Evolutionary conservation across 2,888 invertebrate genomes (phyloP), one percentile per base, ranked within the genome.

Genomic region (Trachelus iudaicus): DNA sequence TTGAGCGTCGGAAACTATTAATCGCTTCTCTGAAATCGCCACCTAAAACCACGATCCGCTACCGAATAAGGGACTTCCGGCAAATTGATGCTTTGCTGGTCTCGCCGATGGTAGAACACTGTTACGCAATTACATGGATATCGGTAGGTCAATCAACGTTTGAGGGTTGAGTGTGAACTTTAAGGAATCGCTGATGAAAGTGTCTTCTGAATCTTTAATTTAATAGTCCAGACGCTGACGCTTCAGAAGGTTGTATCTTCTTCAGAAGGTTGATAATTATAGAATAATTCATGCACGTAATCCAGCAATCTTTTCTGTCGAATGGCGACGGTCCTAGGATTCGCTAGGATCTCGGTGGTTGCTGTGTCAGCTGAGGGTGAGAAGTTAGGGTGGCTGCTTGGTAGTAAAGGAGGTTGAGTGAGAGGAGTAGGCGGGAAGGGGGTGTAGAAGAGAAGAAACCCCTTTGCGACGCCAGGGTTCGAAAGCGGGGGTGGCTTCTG

Each of bases 251-350:
- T 23, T 23, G 1, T 23, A 0, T 56, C 15, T 56, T 56, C 9
- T 23, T n/a, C n/a, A n/a, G n/a, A n/a, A n/a, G n/a, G 9, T 56
- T 56, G 56, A 71, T 71, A 31, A 71, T 33, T 34, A n/a, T 11
- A 23, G 33, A 73, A 71, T 78, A 81, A 81, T 81, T 73, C 69
- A 15, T 71, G 80, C 88, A 87, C 85, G 83, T 88, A 88, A 89
- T 88, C 85, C 88, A 83, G 85, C 84, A 88, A 88, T 88, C 83
- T 87, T 85, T 56, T 84, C 82, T 83, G 79, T 84, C 85, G 86
- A 88, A 88, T 88, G 88, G 87, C 87, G 88, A 83, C 87, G 84
- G 78, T 56, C 56, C 23, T 23, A 23, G 56, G 23, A 56, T 56
- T 23, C 56, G 56, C 23, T 9, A 56, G 56, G 23, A 56, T 56